Evolutionary conservation across 2,797 vertebrate species (phyloP).

Genomic region (Carapus acus): DNA sequence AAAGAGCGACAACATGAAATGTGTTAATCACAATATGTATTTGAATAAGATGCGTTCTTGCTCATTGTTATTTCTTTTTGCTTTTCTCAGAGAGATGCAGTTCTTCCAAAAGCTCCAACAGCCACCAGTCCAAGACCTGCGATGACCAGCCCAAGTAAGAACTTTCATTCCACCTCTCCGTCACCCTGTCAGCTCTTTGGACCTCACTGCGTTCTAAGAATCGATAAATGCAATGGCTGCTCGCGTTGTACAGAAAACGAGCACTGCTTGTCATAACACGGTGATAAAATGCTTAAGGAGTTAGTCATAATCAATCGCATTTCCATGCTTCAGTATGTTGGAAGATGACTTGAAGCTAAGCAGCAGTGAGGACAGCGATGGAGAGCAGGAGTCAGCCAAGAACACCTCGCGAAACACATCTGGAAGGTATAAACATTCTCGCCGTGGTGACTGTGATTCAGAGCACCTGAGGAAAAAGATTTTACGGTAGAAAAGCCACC

Average conservation of each 20-base stretch:
- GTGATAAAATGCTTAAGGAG: background rate
- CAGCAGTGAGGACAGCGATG: slow-evolving; percentile 98
- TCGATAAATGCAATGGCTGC: slow-evolving; percentile 4
- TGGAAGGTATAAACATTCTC: slow-evolving; percentile 76
- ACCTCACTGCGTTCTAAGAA: background rate
- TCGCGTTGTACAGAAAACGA: no score
- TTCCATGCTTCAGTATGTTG: slow-evolving; percentile 75
- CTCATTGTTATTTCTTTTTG: slow-evolving; percentile 6
- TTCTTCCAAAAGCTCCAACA: slow-evolving; percentile 84
- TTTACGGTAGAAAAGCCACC: no score
- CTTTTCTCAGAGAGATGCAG: slow-evolving; percentile 81
- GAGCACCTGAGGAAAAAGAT: background rate
- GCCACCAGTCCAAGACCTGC: slow-evolving; percentile 84
- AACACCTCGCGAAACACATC: slow-evolving; percentile 86
- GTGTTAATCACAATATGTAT: no score
- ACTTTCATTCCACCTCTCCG: background rate
- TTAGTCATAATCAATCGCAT: slow-evolving; percentile 16
- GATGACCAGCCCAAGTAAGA: slow-evolving; percentile 75
- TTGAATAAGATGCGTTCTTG: background rate
- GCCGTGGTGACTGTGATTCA: background rate
- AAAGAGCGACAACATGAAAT: no score
- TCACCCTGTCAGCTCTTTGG: background rate
- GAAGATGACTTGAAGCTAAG: slow-evolving; percentile 96
- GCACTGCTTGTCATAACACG: no score
- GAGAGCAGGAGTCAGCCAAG: slow-evolving; percentile 92